phyloP scores from a whole-genome alignment of 37 sponge, comb jelly and placozoan genomes.

The Halichondria panicea region DNA sequence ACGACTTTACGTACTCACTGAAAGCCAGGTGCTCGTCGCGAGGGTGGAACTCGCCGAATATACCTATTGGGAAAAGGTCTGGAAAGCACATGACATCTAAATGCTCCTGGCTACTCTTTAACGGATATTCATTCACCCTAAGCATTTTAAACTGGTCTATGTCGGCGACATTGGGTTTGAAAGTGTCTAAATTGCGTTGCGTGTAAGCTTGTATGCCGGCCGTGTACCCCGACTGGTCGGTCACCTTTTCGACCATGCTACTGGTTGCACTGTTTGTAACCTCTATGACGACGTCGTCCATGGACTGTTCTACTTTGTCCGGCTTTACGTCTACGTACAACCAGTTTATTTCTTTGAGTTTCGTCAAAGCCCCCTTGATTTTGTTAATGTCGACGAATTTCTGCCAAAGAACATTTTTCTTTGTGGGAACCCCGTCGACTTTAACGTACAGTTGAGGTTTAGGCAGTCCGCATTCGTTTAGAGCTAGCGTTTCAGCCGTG shows the following conservation, averaged over 20 bases:
- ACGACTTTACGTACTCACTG: conserved; percentile 55
- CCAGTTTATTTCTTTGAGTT: conserved; percentile 49
- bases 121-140: conserved; percentile 38
- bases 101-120: conserved; percentile 31
- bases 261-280: conserved; percentile 12
- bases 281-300: conserved; percentile 54
- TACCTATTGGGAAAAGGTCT: conserved; percentile 27
- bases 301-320: conserved; percentile 31
- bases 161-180: conserved; percentile 21
- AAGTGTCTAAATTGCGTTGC: conserved; percentile 26
- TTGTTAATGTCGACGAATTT: conserved; percentile 30
- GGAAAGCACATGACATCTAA: conserved; percentile 57
- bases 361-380: conserved; percentile 26
- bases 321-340: conserved; percentile 48
- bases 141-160: conserved; percentile 63
- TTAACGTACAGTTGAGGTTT: conserved; percentile 45
- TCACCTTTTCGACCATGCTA: conserved; percentile 47
- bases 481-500: conserved; percentile 44
- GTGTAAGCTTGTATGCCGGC: conserved; percentile 57
- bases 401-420: conserved; percentile 44
- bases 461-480: conserved; percentile 4
- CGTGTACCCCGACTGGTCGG: conserved; percentile 20
- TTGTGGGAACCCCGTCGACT: conserved; percentile 43
- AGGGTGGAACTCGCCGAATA: conserved; percentile 54
- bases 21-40: conserved; percentile 24